A percentile compares a stretch with the other conserved stretches of the same genome.
These are phyloP conservation scores for Burhinus oedicnemus DNA, from an alignment of 2,113 vertebrate genomes.

Conservation along the genomic window DNA sequence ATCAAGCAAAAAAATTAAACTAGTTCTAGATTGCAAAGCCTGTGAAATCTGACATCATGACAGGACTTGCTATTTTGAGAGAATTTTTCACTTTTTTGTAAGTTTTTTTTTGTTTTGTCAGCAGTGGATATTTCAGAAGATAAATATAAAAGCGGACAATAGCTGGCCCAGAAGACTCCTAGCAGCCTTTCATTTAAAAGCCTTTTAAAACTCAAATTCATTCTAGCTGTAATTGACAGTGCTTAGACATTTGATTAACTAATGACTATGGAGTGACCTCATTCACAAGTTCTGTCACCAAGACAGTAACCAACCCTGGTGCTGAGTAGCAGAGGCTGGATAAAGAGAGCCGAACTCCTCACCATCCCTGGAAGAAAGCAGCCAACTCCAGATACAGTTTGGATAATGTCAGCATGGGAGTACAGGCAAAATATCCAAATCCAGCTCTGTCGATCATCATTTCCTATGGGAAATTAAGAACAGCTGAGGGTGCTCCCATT, in stretches of 20 bases:
- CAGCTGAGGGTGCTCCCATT: background rate
- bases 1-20: background rate
- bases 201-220: background rate
- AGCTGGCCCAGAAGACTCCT: background rate
- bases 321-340: background rate
- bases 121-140: background rate
- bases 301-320: background rate
- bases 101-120: background rate
- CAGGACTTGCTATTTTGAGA: background rate
- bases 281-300: background rate
- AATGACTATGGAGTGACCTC: background rate
- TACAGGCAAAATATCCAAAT: background rate
- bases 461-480: background rate
- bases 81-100: background rate
- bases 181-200: background rate
- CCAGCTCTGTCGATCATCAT: background rate
- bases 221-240: background rate
- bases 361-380: background rate
- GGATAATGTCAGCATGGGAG: background rate
- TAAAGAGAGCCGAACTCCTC: background rate
- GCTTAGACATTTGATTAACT: background rate
- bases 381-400: background rate
- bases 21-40: background rate
- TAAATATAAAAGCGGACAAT: background rate
- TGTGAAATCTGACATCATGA: background rate